A percentile compares a stretch with the other conserved stretches of the same genome.
Evolutionary conservation across 1,140 invertebrate genomes (phyloP).

Genomic region (Sinonovacula constricta): DNA sequence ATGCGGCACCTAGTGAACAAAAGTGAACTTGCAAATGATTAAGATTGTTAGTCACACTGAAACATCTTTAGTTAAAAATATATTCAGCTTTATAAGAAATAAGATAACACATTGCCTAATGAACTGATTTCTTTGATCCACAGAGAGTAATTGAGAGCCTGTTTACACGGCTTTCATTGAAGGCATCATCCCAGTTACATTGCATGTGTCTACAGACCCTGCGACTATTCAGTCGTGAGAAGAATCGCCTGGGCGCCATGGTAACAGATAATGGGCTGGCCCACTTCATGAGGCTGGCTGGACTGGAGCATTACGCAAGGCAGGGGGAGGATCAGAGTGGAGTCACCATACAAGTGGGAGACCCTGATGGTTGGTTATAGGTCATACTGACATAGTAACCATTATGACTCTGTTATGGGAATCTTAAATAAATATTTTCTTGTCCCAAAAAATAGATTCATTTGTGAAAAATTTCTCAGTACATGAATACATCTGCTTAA

Average conservation of each 20-base stretch:
- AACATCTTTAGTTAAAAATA: too few species aligned
- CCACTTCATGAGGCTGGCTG: slow-evolving; percentile 70
- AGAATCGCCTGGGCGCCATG: slow-evolving; percentile 70
- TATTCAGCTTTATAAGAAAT: too few species aligned
- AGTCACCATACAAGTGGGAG: slow-evolving; percentile 65
- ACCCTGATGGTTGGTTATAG: slow-evolving; percentile 67
- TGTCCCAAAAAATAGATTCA: too few species aligned
- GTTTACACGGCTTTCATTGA: slow-evolving; percentile 56
- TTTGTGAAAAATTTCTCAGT: too few species aligned
- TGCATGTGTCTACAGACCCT: slow-evolving; percentile 72
- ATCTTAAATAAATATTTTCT: too few species aligned
- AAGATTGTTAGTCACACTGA: too few species aligned
- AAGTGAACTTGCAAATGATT: too few species aligned
- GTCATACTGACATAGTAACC: too few species aligned
- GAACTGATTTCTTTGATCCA: slow-evolving; percentile 23
- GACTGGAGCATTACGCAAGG: slow-evolving; percentile 68
- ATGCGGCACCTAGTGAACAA: too few species aligned
- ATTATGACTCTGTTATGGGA: too few species aligned
- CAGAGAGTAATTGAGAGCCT: slow-evolving; percentile 69
- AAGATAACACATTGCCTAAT: background rate
- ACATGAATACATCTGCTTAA: too few species aligned
- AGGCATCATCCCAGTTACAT: slow-evolving; percentile 61
- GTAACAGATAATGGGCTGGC: slow-evolving; percentile 67
- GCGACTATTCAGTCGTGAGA: slow-evolving; percentile 76
- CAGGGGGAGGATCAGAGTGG: slow-evolving; percentile 62